These are phyloP conservation scores for Entelurus aequoreus DNA, from an alignment of 2,113 vertebrate species.

Conservation along the genomic window DNA sequence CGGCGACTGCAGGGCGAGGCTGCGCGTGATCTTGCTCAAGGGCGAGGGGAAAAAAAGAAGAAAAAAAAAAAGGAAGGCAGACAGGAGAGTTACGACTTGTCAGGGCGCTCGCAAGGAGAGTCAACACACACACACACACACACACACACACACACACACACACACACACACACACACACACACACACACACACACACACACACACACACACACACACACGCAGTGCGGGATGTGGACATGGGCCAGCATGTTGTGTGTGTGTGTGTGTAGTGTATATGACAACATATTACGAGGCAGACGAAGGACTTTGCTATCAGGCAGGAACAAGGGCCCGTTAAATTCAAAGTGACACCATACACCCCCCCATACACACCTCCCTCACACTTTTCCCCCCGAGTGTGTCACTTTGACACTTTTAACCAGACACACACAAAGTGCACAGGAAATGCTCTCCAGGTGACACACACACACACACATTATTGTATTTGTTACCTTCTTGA, in stretches of 20 bases:
- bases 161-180: constrained; percentile 1
- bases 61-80: constrained; percentile 37
- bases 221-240: constrained; percentile 26
- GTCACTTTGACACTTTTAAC: constrained; percentile 72
- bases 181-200: constrained; percentile 14
- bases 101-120: constrained; percentile 57
- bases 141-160: constrained; percentile 17
- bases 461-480: neutral
- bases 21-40: constrained; percentile 61
- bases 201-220: constrained; percentile 5
- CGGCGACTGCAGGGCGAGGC: neutral
- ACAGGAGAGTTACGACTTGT: constrained; percentile 69
- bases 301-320: constrained; percentile 4
- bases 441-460: constrained; percentile 22
- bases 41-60: constrained; percentile 28
- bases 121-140: constrained; percentile 22
- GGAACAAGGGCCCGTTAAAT: constrained; percentile 67
- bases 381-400: constrained; percentile 27
- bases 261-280: constrained; percentile 29
- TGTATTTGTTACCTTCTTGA: too few species aligned
- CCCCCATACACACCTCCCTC: neutral
- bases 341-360: constrained; percentile 63
- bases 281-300: constrained; percentile 43
- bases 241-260: constrained; percentile 35
- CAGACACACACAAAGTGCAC: constrained; percentile 39